These are phyloP conservation scores for Platalea minor DNA, from an alignment of 2,797 vertebrate genomes.

Conservation along the genomic window DNA sequence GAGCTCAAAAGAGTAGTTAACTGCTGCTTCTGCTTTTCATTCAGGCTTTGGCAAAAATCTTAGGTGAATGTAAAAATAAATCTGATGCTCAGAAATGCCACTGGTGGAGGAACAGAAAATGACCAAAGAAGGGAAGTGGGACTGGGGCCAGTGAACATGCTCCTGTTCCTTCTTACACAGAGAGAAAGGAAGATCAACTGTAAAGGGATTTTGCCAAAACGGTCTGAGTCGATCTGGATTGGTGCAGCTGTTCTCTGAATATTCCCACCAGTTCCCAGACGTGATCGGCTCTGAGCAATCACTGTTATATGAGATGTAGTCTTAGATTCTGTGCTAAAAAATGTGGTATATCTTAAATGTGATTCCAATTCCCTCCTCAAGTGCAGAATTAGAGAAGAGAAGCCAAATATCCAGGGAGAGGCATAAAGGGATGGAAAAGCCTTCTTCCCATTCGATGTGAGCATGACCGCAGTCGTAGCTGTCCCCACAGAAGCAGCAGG, in stretches of 20 bases:
- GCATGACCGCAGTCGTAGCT: fast-evolving
- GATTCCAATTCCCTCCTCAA: not conserved
- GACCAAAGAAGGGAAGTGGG: not conserved
- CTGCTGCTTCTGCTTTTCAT: not conserved
- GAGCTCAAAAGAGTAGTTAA: not conserved
- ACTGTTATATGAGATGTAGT: not conserved
- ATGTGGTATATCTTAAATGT: not conserved
- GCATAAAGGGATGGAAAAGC: not conserved
- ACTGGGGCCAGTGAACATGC: not conserved
- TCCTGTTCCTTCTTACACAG: not conserved
- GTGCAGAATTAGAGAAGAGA: not conserved
- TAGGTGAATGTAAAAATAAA: not conserved
- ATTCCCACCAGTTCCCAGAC: not conserved
- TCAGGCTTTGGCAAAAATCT: not conserved
- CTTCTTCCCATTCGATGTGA: not conserved
- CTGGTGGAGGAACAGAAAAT: not conserved
- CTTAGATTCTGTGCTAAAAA: not conserved
- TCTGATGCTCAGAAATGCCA: not conserved
- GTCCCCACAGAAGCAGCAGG: not conserved
- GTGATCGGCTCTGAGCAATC: not conserved
- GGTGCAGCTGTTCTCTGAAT: not conserved
- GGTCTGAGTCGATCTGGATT: not conserved
- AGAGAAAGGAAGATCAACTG: not conserved
- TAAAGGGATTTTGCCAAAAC: not conserved
- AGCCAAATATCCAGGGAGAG: not conserved